Percentiles rank a stretch among this genome's conserved stretches.
These are phyloP conservation scores for Stictocephala bisonia DNA, from an alignment of 2,888 invertebrate species.

Conservation along the genomic window DNA sequence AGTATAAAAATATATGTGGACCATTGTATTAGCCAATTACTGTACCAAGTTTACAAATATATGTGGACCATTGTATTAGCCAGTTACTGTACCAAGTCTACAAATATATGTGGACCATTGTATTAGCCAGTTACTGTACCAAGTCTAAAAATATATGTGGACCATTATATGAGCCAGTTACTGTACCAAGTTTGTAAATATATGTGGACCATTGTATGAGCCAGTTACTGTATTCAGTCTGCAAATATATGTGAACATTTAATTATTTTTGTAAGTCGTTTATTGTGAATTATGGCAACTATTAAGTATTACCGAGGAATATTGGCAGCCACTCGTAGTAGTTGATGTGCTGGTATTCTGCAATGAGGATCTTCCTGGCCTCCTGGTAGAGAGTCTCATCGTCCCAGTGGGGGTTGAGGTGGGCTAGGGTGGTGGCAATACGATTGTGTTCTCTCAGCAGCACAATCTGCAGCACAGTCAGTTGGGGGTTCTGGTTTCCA, in stretches of 20 bases:
- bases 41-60: too few relatives aligned
- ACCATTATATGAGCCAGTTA: too few relatives aligned
- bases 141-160: too few relatives aligned
- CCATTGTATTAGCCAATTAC: too few relatives aligned
- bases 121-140: too few relatives aligned
- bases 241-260: background rate
- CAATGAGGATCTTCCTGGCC: constrained; percentile 77
- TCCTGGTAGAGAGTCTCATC: constrained; percentile 82
- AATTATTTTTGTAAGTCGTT: background rate
- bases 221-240: too few relatives aligned
- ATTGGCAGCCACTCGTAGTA: constrained; percentile 86
- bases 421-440: constrained; percentile 71
- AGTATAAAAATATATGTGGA: too few relatives aligned
- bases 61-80: too few relatives aligned
- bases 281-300: background rate
- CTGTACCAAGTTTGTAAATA: too few relatives aligned
- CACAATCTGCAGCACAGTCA: constrained; percentile 78
- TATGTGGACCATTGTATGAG: too few relatives aligned
- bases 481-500: constrained; percentile 81
- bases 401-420: constrained; percentile 79
- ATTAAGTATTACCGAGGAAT: constrained; percentile 77
- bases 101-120: too few relatives aligned
- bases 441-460: constrained; percentile 86
- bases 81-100: too few relatives aligned
- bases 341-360: constrained; percentile 81